Evolutionary conservation across 2,113 vertebrate species (phyloP), one percentile per base, ranked within the genome.

Genomic region (Scomber scombrus): DNA sequence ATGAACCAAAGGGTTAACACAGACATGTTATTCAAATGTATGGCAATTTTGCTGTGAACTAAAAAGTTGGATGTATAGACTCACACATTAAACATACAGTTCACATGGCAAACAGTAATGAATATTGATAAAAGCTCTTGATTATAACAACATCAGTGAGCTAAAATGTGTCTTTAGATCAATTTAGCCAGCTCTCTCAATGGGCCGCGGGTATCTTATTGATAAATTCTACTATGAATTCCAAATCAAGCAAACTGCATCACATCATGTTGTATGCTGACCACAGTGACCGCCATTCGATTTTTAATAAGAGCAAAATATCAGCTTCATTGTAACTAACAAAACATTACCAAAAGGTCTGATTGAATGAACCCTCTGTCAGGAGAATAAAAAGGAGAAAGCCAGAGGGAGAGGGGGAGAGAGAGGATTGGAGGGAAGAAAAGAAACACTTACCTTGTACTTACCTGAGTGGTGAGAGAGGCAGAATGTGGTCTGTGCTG

Each of bases 291-390:
- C 3, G 23, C 23, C 23, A 26, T 26, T 26, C 23, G 23, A 79
- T 82, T 76, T 86, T 79, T 82, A 82, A 84, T 79, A 45, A 73
- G 43, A 62, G 58, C 11, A 69, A 81, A 78, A 85, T 64, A 71
- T 74, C 70, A 84, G 52, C 57, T 34, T 71, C 9, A 21, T 49
- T 77, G 64, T 74, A 82, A 80, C 69, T 72, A 68, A 65, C 64
- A 81, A 80, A 66, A 80, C 31, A 29, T 79, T 50, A 66, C 31
- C 60, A 76, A 52, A 49, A 67, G 51, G 60, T 34, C 31, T 15
- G 5, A 52, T 23, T 65, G 58, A 56, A 62, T 74, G 57, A 80
- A 74, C 23, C 52, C 56, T 29, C 14, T 78, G 76, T 85, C 63
- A 21, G 69, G 55, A 61, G 68, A 62, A 65, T 60, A 66, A 76